Evolutionary conservation across 2,113 vertebrate species (phyloP).

Genomic region (Myrmophylax atrothorax): DNA sequence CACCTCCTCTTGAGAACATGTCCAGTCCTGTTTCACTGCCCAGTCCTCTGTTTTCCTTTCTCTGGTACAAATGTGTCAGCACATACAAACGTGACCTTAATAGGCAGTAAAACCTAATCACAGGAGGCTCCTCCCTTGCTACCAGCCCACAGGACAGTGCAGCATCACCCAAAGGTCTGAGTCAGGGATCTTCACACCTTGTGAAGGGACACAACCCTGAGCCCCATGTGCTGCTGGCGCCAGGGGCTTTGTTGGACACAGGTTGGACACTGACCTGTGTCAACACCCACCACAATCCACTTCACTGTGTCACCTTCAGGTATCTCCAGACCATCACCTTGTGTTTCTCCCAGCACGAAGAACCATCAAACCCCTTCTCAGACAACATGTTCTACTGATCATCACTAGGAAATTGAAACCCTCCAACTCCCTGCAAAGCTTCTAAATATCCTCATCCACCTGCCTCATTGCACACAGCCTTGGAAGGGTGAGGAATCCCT

Average conservation of each 20-base stretch:
- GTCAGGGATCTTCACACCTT: background rate
- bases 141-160: background rate
- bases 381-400: background rate
- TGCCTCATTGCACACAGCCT: background rate
- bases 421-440: background rate
- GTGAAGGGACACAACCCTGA: background rate
- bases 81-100: background rate
- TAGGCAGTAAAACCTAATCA: background rate
- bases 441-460: background rate
- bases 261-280: background rate
- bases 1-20: background rate
- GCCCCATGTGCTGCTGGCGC: background rate
- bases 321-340: background rate
- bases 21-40: accelerated
- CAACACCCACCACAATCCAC: background rate
- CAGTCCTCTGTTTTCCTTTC: background rate
- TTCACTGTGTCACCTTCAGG: background rate
- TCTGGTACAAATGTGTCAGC: background rate
- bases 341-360: background rate
- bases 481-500: background rate
- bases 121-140: background rate
- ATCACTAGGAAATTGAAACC: background rate
- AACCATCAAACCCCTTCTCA: background rate
- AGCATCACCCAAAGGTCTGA: background rate
- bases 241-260: background rate